Conservation (phyloP, 2,888 invertebrate genomes). For the Tetragonisca angustula region DNA sequence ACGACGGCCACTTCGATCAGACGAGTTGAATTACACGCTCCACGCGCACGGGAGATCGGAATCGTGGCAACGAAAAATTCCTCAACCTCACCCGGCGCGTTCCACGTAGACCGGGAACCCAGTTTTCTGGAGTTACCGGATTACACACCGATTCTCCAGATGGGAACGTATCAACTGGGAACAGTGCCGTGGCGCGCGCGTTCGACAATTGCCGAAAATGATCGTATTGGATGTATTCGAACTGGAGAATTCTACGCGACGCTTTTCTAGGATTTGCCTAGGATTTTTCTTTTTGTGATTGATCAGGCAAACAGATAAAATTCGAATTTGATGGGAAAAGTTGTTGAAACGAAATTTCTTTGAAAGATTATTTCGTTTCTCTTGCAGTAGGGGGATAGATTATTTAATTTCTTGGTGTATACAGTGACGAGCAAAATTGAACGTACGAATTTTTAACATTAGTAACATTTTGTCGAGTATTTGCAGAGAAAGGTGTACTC, state of each 20-base stretch:
- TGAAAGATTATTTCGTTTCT: too few species aligned
- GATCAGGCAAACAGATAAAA: too few species aligned
- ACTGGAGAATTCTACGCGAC: background rate
- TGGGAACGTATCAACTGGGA: slow-evolving; percentile 2
- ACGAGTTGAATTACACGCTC: slow-evolving; percentile 28
- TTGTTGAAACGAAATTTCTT: too few species aligned
- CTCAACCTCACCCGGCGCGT: background rate
- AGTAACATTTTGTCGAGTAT: too few species aligned
- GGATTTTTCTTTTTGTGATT: too few species aligned
- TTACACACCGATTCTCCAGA: slow-evolving; percentile 51
- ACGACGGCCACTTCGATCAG: slow-evolving; percentile 25
- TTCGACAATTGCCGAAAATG: background rate
- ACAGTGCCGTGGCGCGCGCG: background rate
- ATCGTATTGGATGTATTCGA: background rate
- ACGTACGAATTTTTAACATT: too few species aligned
- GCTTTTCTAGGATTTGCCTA: too few species aligned
- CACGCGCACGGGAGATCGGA: slow-evolving; percentile 27
- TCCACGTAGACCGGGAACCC: slow-evolving; percentile 1
- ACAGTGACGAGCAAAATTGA: too few species aligned
- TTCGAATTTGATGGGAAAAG: too few species aligned
- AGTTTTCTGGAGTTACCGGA: slow-evolving; percentile 26
- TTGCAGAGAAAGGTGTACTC: too few species aligned
- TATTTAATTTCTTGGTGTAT: too few species aligned
- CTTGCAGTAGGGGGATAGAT: too few species aligned
- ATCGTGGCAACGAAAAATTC: slow-evolving; percentile 39